phyloP scores from a whole-genome alignment of 1,140 invertebrate genomes.

The Zaprionus ornatus region DNA sequence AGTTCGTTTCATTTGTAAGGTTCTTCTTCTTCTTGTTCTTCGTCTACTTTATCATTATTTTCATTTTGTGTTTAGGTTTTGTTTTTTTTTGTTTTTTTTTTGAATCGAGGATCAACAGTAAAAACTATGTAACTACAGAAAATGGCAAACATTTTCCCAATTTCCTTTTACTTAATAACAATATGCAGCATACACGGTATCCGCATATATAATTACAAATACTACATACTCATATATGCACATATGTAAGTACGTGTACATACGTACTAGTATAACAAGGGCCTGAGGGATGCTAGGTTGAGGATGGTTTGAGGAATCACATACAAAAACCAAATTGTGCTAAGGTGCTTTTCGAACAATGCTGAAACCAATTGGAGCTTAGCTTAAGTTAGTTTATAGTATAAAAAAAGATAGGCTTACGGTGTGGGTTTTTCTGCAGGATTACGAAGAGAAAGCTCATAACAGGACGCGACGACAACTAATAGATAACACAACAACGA shows the following conservation, averaged over 20 bases:
- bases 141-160: slow-evolving; percentile 32
- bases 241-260: slow-evolving; percentile 17
- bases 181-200: slow-evolving; percentile 34
- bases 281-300: slow-evolving; percentile 56
- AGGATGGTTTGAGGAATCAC: slow-evolving; percentile 23
- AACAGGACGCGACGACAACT: background rate
- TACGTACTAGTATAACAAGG: slow-evolving; percentile 52
- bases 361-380: slow-evolving; percentile 67
- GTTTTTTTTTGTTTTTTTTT: background rate
- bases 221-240: slow-evolving; percentile 32
- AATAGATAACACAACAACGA: slow-evolving; percentile 16
- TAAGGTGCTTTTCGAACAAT: slow-evolving; percentile 11
- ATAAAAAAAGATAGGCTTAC: slow-evolving; percentile 35
- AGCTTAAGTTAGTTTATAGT: slow-evolving; percentile 25
- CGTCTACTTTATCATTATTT: slow-evolving; percentile 31
- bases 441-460: slow-evolving; percentile 72
- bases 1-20: slow-evolving; percentile 79
- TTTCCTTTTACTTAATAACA: slow-evolving; percentile 48
- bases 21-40: slow-evolving; percentile 24
- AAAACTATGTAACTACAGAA: slow-evolving; percentile 66
- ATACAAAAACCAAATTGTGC: slow-evolving; percentile 28
- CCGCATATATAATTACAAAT: slow-evolving; percentile 29
- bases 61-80: slow-evolving; percentile 24
- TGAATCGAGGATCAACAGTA: slow-evolving; percentile 56
- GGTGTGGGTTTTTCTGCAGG: slow-evolving; percentile 6